Evolutionary conservation across 2,888 invertebrate genomes (phyloP), one percentile per base, ranked within the genome.

Genomic region (Tenthredo mesomela): DNA sequence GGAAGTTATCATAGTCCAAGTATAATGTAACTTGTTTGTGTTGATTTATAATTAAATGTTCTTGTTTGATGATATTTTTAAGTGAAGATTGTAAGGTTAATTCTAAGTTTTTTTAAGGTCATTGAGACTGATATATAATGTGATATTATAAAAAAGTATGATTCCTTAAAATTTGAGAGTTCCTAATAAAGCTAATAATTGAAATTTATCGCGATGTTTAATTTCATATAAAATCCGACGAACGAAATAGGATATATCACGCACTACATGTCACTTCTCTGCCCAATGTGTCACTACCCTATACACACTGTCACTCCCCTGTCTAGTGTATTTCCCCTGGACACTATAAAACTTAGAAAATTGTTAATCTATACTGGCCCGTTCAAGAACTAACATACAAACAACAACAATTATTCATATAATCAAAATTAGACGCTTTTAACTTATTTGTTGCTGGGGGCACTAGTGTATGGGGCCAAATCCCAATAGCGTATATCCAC

Each of bases 401-500:
- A 67, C 29, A 67, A 67, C 65, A 67, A 7, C n/a, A n/a, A 50
- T n/a, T 50, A 50, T 50, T 50, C 50, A 18, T 50, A 50, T 50
- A 50, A 50, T 50, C 9, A 67, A 67, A 67, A 67, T 67, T 15
- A 67, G 29, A 67, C 65, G 65, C 2, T 29, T 67, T 15, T 67
- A 9, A 67, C 65, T 67, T 2, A 29, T 29, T 67, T 29, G 29
- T 29, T 67, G 12, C 65, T 12, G 29, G 10, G 29, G 65, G 65
- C 15, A 67, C 9, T 12, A 67, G 12, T 29, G 4, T 9, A 29
- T 67, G 10, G 29, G 29, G n/a, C 25, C 65, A 65, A 29, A 67
- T 67, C 65, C 65, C 65, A 67, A 29, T 67, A 67, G 65, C 65
- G 65, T 67, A 67, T 67, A 67, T 67, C 25, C 1, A 67, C 71